Evolutionary conservation across 2,113 vertebrate genomes (phyloP).

Genomic region (Malurus alboscapulatus): DNA sequence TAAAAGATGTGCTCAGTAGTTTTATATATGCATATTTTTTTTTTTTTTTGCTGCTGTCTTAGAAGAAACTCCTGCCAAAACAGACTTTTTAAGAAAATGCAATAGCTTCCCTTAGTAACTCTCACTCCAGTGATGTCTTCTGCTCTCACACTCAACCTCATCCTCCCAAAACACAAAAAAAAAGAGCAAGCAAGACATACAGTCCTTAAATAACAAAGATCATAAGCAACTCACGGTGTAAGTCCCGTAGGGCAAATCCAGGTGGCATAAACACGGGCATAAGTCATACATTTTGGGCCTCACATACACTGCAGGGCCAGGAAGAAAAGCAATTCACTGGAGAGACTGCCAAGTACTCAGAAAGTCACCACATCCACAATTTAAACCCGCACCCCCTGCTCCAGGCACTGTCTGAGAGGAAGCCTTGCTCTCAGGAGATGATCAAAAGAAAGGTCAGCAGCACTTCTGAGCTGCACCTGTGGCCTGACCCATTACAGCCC

Average conservation of each 20-base stretch:
- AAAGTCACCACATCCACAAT: background rate
- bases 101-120: background rate
- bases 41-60: slow-evolving; percentile 25
- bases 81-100: slow-evolving; percentile 20
- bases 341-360: background rate
- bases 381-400: background rate
- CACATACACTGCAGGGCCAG: background rate
- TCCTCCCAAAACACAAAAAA: background rate
- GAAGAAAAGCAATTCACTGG: background rate
- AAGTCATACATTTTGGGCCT: background rate
- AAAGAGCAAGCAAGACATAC: background rate
- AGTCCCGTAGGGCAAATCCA: background rate
- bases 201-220: background rate
- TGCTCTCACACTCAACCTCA: background rate
- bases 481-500: background rate
- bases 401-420: background rate
- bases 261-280: background rate
- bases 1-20: slow-evolving; percentile 13
- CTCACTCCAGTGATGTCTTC: background rate
- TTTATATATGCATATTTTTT: background rate
- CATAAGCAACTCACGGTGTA: background rate
- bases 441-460: background rate
- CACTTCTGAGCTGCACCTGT: background rate
- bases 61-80: slow-evolving; percentile 38
- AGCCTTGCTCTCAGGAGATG: background rate